Evolutionary conservation across 2,113 vertebrate species (phyloP).

Genomic region (Paradoxurus hermaphroditus): DNA sequence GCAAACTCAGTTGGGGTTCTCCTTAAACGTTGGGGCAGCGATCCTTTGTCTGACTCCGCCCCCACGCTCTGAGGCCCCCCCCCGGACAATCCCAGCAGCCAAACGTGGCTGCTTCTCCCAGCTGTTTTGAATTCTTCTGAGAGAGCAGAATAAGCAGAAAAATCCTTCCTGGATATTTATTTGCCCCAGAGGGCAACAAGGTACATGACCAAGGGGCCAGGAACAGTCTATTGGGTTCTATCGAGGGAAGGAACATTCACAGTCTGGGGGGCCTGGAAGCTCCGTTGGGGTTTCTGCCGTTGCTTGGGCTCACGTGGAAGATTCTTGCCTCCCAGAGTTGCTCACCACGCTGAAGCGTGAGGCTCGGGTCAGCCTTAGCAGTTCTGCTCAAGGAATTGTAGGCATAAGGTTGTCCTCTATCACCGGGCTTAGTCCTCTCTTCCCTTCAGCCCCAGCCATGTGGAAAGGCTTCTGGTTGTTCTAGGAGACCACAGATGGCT

Average conservation of each 20-base stretch:
- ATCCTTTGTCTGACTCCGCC: background rate
- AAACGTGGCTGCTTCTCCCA: background rate
- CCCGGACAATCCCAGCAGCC: background rate
- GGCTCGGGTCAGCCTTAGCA: background rate
- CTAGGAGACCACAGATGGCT: background rate
- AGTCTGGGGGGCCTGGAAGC: background rate
- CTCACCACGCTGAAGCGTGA: accelerated
- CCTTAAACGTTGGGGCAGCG: background rate
- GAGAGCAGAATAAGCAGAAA: background rate
- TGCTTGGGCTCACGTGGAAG: background rate
- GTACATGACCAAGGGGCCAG: background rate
- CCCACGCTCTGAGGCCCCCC: background rate
- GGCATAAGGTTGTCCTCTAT: background rate
- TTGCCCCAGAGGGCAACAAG: background rate
- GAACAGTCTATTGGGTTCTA: background rate
- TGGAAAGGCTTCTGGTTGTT: background rate
- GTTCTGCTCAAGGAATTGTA: background rate
- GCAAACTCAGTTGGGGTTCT: background rate
- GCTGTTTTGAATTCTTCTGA: conserved; percentile 33
- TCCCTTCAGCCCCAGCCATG: background rate
- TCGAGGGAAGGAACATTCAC: background rate
- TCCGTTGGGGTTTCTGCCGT: accelerated
- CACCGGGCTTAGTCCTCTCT: background rate
- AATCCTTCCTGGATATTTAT: background rate
- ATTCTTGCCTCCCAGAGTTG: background rate